These are phyloP conservation scores for Arnoldichthys spilopterus DNA, from an alignment of 2,797 vertebrate species.

Conservation along the genomic window DNA sequence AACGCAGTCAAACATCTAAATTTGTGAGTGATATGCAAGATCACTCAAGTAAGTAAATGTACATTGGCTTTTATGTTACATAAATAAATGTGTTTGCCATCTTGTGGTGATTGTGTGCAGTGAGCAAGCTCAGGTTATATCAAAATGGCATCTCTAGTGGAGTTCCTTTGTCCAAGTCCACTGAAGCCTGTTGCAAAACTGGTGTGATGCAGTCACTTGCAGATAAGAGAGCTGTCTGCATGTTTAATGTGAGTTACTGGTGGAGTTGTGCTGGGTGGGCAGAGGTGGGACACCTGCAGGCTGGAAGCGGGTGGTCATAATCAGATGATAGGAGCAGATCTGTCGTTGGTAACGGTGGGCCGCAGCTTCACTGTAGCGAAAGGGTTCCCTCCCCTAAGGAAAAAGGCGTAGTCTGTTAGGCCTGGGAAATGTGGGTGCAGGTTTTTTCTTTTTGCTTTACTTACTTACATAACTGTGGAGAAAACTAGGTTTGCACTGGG, in stretches of 20 bases:
- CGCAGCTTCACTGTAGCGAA: conserved; percentile 93
- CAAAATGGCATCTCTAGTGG: conserved; percentile 17
- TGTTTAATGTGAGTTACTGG: not conserved
- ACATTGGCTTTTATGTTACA: conserved; percentile 29
- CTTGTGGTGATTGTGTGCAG: conserved; percentile 7
- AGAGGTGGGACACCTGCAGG: not conserved
- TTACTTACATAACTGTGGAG: not conserved
- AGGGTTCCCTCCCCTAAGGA: conserved; percentile 91
- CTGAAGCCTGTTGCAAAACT: not conserved
- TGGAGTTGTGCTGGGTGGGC: not conserved
- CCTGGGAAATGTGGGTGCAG: not conserved
- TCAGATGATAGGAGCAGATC: conserved; percentile 89
- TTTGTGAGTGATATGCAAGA: not conserved
- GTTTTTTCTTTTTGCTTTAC: not conserved
- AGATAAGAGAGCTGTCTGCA: not conserved
- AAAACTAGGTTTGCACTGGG: not conserved
- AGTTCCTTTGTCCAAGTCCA: conserved; percentile 24
- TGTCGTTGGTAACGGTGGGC: conserved; percentile 94
- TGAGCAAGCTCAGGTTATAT: conserved; percentile 24
- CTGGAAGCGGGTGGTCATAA: conserved; percentile 1
- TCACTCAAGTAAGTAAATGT: not conserved
- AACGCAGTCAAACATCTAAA: not conserved
- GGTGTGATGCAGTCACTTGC: not conserved
- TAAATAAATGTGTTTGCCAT: conserved; percentile 24
- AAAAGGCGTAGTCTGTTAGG: not conserved